Evolutionary conservation across 2,113 vertebrate species (phyloP).

Genomic region (Corapipo altera): DNA sequence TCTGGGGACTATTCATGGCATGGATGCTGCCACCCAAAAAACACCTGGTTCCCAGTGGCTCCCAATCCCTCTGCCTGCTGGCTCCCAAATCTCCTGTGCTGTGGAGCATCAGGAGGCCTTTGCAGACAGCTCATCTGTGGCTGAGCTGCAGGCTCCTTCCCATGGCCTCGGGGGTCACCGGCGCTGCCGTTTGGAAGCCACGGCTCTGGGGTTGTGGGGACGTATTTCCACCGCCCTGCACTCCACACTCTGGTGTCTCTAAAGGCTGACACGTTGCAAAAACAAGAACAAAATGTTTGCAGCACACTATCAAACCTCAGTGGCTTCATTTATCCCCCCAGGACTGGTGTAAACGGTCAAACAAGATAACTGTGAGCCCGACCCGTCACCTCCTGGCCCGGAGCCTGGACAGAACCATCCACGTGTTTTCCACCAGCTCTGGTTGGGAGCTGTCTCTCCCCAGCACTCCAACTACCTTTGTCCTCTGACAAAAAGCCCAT

Average conservation of each 20-base stretch:
- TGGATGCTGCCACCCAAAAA: background rate
- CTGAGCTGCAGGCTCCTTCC: constrained; percentile 20
- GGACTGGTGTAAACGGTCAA: constrained; percentile 18
- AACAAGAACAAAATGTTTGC: constrained; percentile 15
- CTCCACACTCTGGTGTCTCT: background rate
- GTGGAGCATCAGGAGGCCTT: background rate
- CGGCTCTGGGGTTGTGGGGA: background rate
- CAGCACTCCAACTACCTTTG: background rate
- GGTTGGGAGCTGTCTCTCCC: background rate
- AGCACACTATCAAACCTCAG: background rate
- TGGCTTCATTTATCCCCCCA: constrained; percentile 21
- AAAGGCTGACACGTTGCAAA: background rate
- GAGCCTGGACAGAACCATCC: background rate
- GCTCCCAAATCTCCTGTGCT: background rate
- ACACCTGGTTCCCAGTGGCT: rapidly evolving
- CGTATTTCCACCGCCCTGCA: background rate
- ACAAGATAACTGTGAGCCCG: background rate
- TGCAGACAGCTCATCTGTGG: background rate
- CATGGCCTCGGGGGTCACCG: background rate
- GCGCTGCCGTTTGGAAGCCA: background rate
- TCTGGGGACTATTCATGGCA: rapidly evolving
- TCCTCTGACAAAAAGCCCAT: background rate
- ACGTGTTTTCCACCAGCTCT: background rate
- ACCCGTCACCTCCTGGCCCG: background rate
- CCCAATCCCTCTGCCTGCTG: background rate